Evolutionary conservation across 1,140 invertebrate species (phyloP), one percentile per base, ranked within the genome.

Genomic region (Apis cerana): DNA sequence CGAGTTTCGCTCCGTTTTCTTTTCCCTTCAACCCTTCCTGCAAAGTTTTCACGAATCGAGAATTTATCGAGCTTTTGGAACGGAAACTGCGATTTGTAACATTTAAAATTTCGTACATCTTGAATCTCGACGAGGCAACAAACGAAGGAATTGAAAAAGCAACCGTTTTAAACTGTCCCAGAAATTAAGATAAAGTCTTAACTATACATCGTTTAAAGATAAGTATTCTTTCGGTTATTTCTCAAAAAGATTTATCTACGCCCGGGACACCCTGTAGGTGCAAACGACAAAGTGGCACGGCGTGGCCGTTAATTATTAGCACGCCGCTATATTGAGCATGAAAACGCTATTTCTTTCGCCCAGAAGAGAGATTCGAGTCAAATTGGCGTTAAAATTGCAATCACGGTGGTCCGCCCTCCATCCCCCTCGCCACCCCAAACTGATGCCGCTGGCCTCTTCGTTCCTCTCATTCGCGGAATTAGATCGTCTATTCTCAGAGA

Each of bases 341-440:
- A 93, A 93, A 93, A 91, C 90, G 90, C 89, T 93, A 93, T 93
- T 93, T 93, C 91, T 93, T 93, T 92, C 89, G 88, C 80, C 70
- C 89, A 82, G 83, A 83, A 86, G 27, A 27, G 83, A 93, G 91
- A 93, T 94, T 91, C 92, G 89, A 91, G 92, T 94, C 90, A 93
- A 94, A 93, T 93, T 93, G 93, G 90, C 93, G 93, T 93, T 92
- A 94, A 94, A 94, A 94, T 94, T 94, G 92, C 93, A 93, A 93
- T 93, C 92, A 91, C 84, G 93, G 93, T 94, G 93, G 93, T 94
- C 93, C 89, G 90, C 62, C 74, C 69, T 27, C 70, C 67, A 69
- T 80, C 77, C 33, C 65, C 2, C 33, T 54, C 67, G 27, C 78
- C 79, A 67, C 62, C 33, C 21, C 21, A 10, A 17, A 54, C 72